Conservation (phyloP, 2,888 invertebrate species). For the Nomada hirtipes region DNA sequence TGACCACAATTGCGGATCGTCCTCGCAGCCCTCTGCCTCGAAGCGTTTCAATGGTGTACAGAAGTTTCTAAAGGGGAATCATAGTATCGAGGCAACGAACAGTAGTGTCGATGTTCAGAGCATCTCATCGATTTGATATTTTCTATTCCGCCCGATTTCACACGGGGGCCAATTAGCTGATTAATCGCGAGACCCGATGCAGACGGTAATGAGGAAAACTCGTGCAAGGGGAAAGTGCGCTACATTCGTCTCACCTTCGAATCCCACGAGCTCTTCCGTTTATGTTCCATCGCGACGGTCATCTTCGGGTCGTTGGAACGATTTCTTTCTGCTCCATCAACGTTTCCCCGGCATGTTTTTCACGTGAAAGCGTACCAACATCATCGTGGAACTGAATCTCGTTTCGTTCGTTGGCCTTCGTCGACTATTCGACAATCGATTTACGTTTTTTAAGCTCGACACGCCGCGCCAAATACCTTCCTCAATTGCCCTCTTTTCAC, state of each 20-base stretch:
- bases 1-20: slow-evolving; percentile 9
- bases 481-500: neutral
- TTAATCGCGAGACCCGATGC: slow-evolving; percentile 48
- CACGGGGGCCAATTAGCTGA: slow-evolving; percentile 57
- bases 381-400: slow-evolving; percentile 43
- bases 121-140: slow-evolving; percentile 46
- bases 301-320: slow-evolving; percentile 69
- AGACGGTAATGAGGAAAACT: slow-evolving; percentile 50
- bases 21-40: neutral
- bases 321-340: slow-evolving; percentile 51
- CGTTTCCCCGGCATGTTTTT: slow-evolving; percentile 48
- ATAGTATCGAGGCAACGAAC: slow-evolving; percentile 16
- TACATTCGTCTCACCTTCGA: slow-evolving; percentile 84
- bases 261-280: slow-evolving; percentile 86
- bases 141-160: slow-evolving; percentile 52
- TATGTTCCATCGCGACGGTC: slow-evolving; percentile 85
- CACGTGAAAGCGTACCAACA: slow-evolving; percentile 42
- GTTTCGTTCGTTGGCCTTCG: slow-evolving; percentile 7
- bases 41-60: slow-evolving; percentile 8
- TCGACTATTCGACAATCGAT: slow-evolving; percentile 12
- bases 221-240: slow-evolving; percentile 65
- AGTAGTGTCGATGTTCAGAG: slow-evolving; percentile 3
- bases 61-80: slow-evolving; percentile 2
- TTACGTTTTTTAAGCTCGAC: neutral
- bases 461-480: slow-evolving; percentile 17